Evolutionary conservation across 2,797 vertebrate species (phyloP).

Genomic region (Ataeniobius toweri): DNA sequence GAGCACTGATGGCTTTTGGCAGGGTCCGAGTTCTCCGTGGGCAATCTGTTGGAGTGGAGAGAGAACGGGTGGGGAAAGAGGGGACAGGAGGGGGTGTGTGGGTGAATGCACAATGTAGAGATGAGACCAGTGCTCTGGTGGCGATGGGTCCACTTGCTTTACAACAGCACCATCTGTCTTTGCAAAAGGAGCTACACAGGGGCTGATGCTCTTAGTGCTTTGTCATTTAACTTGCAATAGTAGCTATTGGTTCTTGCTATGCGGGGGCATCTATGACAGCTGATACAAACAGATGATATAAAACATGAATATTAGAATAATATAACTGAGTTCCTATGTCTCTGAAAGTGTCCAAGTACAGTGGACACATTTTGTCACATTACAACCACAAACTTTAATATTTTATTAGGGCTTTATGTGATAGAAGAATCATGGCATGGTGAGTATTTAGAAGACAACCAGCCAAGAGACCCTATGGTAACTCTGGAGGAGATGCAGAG

Average conservation of each 20-base stretch:
- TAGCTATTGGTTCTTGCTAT: not conserved
- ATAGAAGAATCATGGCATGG: not conserved
- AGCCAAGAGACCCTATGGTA: not conserved
- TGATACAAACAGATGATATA: not conserved
- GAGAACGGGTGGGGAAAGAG: conserved; percentile 40
- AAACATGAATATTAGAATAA: not conserved
- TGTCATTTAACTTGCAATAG: not conserved
- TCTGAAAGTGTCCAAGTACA: not conserved
- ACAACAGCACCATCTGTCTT: conserved; percentile 79
- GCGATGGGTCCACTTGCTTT: conserved; percentile 52
- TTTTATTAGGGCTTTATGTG: not conserved
- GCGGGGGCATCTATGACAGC: not conserved
- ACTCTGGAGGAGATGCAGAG: not conserved
- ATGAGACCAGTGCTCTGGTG: conserved; percentile 32
- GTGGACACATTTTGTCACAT: not conserved
- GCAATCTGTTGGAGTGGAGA: conserved; percentile 55
- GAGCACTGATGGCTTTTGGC: conserved; percentile 79
- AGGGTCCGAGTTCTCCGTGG: conserved; percentile 56
- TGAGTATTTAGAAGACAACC: not conserved
- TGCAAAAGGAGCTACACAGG: not conserved
- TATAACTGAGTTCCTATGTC: not conserved
- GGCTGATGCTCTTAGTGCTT: not conserved
- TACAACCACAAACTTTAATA: not conserved
- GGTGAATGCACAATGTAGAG: conserved; percentile 5
- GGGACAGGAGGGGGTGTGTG: conserved; percentile 16